phyloP scores from a whole-genome alignment of 1,140 invertebrate genomes.

The Drosophila tristis region DNA sequence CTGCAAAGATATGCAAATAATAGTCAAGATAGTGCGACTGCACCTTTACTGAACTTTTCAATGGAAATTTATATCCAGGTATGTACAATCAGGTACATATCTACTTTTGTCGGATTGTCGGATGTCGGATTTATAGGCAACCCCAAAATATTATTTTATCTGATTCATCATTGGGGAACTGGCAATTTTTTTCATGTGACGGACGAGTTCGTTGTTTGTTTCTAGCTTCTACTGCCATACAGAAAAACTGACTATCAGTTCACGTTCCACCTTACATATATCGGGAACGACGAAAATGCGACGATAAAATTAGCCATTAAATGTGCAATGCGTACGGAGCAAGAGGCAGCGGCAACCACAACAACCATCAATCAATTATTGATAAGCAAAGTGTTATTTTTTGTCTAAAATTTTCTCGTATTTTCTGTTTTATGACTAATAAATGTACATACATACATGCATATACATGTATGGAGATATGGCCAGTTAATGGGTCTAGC shows the following conservation, averaged over 20 bases:
- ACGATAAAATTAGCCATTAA: conserved; percentile 68
- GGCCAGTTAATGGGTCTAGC: conserved; percentile 37
- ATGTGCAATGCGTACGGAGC: conserved; percentile 54
- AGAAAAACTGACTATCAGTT: conserved; percentile 55
- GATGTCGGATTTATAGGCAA: no score
- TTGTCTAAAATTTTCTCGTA: conserved; percentile 32
- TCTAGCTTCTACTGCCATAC: conserved; percentile 40
- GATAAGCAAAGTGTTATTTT: conserved; percentile 47
- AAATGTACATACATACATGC: conserved; percentile 16
- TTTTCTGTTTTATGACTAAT: conserved; percentile 58
- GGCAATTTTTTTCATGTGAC: conserved; percentile 1
- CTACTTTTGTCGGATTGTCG: no score
- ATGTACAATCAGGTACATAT: no score
- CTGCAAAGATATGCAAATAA: no score
- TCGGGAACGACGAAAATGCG: conserved; percentile 42
- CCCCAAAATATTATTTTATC: no score
- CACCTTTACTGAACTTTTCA: no score
- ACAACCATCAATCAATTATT: conserved; percentile 63
- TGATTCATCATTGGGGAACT: not conserved
- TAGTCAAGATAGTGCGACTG: no score
- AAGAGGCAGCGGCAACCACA: conserved; percentile 13
- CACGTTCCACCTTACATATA: conserved; percentile 63
- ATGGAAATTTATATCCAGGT: no score
- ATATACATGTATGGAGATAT: conserved; percentile 22
- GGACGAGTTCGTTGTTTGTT: conserved; percentile 37